Percentiles rank a stretch among this genome's conserved stretches.
Conservation (phyloP, 2,888 invertebrate genomes). For the Tiliacea citrago region DNA sequence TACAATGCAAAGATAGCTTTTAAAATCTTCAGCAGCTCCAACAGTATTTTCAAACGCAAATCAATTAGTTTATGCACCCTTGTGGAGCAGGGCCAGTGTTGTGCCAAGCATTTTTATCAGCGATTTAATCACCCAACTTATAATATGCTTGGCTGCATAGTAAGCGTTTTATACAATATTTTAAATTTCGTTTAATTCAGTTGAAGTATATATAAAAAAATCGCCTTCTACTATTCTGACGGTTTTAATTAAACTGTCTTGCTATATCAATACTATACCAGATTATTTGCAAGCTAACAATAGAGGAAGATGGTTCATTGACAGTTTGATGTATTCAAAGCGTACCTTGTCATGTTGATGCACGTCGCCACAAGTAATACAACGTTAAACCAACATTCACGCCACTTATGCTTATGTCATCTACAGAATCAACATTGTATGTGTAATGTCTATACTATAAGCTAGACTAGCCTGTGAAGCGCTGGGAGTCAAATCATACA, state of each 20-base stretch:
- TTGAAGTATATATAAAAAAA: neutral
- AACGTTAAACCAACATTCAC: constrained; percentile 28
- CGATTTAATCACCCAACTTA: no score
- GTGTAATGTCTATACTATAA: neutral
- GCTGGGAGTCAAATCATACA: neutral
- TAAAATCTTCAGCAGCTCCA: no score
- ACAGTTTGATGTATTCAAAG: constrained; percentile 7
- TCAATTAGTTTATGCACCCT: no score
- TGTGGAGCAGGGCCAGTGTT: no score
- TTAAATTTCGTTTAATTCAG: no score
- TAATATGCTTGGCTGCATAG: no score
- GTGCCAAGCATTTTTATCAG: no score
- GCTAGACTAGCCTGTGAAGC: neutral
- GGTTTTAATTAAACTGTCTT: neutral
- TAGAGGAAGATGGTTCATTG: neutral
- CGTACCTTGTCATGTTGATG: constrained; percentile 1
- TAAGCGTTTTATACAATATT: no score
- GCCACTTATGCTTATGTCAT: constrained; percentile 23
- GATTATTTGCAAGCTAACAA: neutral
- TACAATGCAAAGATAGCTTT: no score
- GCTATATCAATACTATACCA: neutral
- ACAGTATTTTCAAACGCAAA: no score
- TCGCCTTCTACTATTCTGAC: neutral
- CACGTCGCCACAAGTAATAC: constrained; percentile 1
- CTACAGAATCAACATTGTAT: constrained; percentile 29